phyloP scores from a whole-genome alignment of 2,888 invertebrate genomes.

The Thereva unica region DNA sequence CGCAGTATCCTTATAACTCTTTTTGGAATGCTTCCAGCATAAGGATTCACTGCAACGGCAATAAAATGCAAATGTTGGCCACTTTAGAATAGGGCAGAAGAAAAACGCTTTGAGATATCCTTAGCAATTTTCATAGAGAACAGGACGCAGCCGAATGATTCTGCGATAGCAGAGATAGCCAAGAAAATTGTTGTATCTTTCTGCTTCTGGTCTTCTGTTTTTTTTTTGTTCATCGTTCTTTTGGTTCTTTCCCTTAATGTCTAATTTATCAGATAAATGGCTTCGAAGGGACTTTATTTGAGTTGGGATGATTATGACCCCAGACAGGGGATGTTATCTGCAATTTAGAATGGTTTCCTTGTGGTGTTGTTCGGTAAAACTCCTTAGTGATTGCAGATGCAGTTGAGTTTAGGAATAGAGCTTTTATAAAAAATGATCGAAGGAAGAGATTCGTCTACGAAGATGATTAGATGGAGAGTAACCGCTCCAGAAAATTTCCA shows the following conservation, averaged over 20 bases:
- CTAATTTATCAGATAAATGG: conserved; percentile 26
- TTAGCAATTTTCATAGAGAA: conserved; percentile 15
- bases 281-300: conserved; percentile 20
- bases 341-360: no score
- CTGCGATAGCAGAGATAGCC: conserved; percentile 7
- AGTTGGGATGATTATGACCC: background rate
- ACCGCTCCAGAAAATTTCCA: no score
- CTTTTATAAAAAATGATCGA: no score
- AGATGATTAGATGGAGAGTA: no score
- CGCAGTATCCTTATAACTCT: background rate
- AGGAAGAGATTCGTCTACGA: no score
- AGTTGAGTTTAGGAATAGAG: no score
- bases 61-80: conserved; percentile 27
- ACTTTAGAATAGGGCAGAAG: background rate
- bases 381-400: no score
- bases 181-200: background rate
- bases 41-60: conserved; percentile 25
- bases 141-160: conserved; percentile 5
- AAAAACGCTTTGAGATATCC: conserved; percentile 4
- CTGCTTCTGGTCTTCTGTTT: background rate
- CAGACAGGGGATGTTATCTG: no score
- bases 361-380: no score
- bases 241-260: conserved; percentile 16
- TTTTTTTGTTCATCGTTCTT: background rate
- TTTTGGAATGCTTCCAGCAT: conserved; percentile 18